Evolutionary conservation across 2,113 vertebrate species (phyloP).

Genomic region (Poecilia latipinna): DNA sequence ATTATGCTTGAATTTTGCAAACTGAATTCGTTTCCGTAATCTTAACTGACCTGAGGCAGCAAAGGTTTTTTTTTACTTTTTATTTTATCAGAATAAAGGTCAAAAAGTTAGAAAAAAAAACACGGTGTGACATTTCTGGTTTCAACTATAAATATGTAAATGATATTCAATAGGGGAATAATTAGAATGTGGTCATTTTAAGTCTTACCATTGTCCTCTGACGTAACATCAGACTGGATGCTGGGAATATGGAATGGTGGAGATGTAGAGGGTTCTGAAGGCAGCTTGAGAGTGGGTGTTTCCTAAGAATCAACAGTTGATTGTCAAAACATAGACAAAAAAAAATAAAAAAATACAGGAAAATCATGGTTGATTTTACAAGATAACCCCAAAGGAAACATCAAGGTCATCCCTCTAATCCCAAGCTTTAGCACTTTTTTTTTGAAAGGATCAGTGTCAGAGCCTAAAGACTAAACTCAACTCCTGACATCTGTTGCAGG

Average conservation of each 20-base stretch:
- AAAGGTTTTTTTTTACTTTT: too few species aligned
- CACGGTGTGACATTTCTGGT: too few species aligned
- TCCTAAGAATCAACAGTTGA: slow-evolving; percentile 76
- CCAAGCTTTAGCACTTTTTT: neutral
- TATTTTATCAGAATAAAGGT: too few species aligned
- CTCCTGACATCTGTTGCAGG: neutral
- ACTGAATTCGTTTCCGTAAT: too few species aligned
- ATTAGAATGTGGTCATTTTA: neutral
- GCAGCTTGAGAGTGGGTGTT: slow-evolving; percentile 87
- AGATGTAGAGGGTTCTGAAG: slow-evolving; percentile 59
- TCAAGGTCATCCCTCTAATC: neutral
- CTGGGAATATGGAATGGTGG: slow-evolving; percentile 66
- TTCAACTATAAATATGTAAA: neutral
- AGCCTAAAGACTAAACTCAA: neutral
- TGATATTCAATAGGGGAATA: neutral
- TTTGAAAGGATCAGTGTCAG: neutral
- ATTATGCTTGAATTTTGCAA: too few species aligned
- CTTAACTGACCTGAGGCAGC: too few species aligned
- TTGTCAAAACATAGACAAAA: neutral
- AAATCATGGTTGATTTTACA: too few species aligned
- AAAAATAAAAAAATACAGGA: neutral
- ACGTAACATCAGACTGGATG: slow-evolving; percentile 82
- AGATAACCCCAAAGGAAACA: neutral
- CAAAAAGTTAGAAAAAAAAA: too few species aligned
- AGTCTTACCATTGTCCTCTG: slow-evolving; percentile 86